Base-by-base conservation (phyloP, 2,888 invertebrate species). In the Troglohyphantes excavatus region DNA sequence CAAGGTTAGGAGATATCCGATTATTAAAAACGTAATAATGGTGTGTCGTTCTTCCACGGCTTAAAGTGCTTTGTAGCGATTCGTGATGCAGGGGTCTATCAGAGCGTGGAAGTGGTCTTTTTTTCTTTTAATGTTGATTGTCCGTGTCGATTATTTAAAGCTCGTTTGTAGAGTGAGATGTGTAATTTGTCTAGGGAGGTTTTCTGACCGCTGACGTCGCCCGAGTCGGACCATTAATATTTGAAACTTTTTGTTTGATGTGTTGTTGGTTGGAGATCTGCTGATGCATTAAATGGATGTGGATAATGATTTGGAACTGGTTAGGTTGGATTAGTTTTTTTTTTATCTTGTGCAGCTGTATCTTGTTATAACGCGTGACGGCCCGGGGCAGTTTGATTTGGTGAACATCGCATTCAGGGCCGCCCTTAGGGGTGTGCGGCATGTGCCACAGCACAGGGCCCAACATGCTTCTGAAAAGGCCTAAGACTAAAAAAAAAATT, bases 1-100 rank as follows among this genome's bases (percentile, higher is more conserved):
- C 84, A 84, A 84, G 84, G 84, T 84, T 84, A 33, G 59, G n/a
- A 65, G 17, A 17, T 65, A 3, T 70, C 19, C 70, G 21, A n/a
- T 19, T 21, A 19, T 43, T 29, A 21, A 70, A 68, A 68, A 29
- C 17, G 29, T 19, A 29, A 68, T 68, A 27, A 68, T 59, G 53
- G n/a, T 73, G 73, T 73, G 73, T 59, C 73, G 53, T 53, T 53
- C n/a, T 27, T 53, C 46, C 27, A 53, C 75, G 23, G n/a, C n/a
- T 27, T 61, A 46, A 73, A 73, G 61, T 75, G 75, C 75, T 59
- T 75, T 59, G 61, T 61, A 29, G 59, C 59, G 33, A 53, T 73
- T 72, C 73, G 73, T 19, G 73, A 73, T 73, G 53, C 13, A 26
- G 46, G 27, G 9, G 26, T n/a, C 53, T 73, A 61, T 61, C 23